Evolutionary conservation across 2,888 invertebrate species (phyloP).

Genomic region (Trissolcus brochymenae): DNA sequence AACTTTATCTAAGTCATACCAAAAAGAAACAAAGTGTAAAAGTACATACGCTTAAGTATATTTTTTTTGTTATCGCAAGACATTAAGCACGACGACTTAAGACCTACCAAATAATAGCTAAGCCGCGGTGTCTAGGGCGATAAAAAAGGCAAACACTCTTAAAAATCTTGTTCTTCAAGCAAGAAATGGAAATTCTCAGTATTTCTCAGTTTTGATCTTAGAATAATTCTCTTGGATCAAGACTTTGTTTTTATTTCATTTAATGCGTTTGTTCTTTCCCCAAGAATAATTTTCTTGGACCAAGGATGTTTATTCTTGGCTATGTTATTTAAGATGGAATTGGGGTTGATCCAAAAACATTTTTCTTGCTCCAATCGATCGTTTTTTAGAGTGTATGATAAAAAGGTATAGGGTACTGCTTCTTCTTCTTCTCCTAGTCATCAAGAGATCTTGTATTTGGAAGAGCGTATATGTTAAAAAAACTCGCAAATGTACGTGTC

Average conservation of each 20-base stretch:
- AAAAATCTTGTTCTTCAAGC: background rate
- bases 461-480: slow-evolving; percentile 34
- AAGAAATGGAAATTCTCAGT: background rate
- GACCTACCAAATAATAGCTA: slow-evolving; percentile 39
- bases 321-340: no score
- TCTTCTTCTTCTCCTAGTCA: slow-evolving; percentile 13
- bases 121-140: slow-evolving; percentile 8
- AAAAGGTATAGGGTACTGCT: slow-evolving; percentile 26
- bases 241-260: no score
- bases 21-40: slow-evolving; percentile 24
- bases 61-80: slow-evolving; percentile 32
- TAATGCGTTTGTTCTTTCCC: no score
- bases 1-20: background rate
- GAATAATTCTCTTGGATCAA: no score
- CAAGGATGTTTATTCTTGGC: no score
- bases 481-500: slow-evolving; percentile 35
- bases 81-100: slow-evolving; percentile 49
- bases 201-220: no score
- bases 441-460: slow-evolving; percentile 37
- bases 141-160: slow-evolving; percentile 6
- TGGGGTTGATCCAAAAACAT: no score
- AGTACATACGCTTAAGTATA: slow-evolving; percentile 48
- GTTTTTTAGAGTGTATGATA: slow-evolving; percentile 13
- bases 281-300: no score
- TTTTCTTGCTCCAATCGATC: no score